These are phyloP conservation scores for Umimayanthus chanpuru DNA, from an alignment of 92 coral and sea anemone genomes.

Conservation along the genomic window DNA sequence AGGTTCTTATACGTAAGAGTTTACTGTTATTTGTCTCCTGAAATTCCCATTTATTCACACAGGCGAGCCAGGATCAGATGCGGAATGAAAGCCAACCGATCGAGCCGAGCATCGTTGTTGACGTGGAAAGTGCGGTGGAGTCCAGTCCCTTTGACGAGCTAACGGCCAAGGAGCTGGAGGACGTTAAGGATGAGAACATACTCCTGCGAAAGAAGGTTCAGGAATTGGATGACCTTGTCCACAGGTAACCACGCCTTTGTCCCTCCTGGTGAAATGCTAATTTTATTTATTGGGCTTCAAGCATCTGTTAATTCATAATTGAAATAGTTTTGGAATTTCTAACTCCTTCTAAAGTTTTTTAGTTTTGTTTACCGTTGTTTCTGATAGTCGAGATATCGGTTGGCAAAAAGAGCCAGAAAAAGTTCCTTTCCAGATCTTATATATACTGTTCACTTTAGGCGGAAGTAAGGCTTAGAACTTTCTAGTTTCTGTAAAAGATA, in stretches of 20 bases:
- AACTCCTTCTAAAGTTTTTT: no score
- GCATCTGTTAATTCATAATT: no score
- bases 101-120: conserved; percentile 13
- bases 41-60: neutral
- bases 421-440: no score
- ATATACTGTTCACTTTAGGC: no score
- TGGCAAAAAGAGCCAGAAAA: no score
- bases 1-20: no score
- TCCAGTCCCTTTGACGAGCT: conserved; percentile 44
- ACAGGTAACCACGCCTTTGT: neutral
- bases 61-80: conserved; percentile 35
- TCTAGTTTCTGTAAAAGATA: no score
- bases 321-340: no score
- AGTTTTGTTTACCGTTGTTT: no score
- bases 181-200: conserved; percentile 21
- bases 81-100: conserved; percentile 27
- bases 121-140: conserved; percentile 28
- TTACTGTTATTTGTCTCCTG: no score
- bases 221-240: conserved; percentile 43
- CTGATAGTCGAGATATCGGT: no score
- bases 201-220: conserved; percentile 35
- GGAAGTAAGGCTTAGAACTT: no score
- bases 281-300: neutral
- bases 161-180: conserved; percentile 22
- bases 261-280: neutral